A percentile compares a stretch with the other conserved stretches of the same genome.
Conservation (phyloP, 1,140 invertebrate species). For the Diuraphis noxia region DNA sequence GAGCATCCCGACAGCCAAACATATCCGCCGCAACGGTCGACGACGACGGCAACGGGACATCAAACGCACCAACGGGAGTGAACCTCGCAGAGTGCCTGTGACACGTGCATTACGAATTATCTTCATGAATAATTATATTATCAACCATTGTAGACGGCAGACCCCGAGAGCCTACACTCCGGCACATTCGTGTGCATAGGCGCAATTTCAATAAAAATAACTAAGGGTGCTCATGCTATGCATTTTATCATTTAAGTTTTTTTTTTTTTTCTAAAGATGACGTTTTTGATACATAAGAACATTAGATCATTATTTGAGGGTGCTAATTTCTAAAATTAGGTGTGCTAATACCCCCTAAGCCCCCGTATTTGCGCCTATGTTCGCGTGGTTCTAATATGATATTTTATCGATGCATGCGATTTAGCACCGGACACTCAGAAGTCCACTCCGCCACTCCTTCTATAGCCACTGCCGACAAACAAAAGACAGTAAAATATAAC, state of each 20-base stretch:
- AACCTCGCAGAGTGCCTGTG: neutral
- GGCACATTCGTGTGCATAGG: too few relatives aligned
- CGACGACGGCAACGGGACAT: neutral
- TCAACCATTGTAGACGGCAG: neutral
- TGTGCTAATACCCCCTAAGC: too few relatives aligned
- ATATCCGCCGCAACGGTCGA: neutral
- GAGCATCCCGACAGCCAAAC: neutral
- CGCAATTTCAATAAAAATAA: too few relatives aligned
- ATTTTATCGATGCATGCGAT: neutral
- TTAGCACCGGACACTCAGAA: neutral
- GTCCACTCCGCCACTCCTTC: neutral
- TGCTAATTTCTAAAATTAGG: too few relatives aligned
- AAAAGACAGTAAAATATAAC: neutral
- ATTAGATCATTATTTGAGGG: too few relatives aligned
- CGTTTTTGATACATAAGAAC: too few relatives aligned
- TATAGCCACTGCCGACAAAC: neutral
- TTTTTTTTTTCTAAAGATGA: too few relatives aligned
- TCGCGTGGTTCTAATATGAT: neutral
- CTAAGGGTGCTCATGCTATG: too few relatives aligned
- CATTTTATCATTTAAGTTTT: too few relatives aligned
- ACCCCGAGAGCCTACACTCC: neutral
- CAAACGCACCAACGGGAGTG: neutral
- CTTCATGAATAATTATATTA: neutral
- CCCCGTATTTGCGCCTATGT: too few relatives aligned
- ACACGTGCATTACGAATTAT: neutral